phyloP scores from a whole-genome alignment of 2,797 vertebrate species.

The Bradypus variegatus region DNA sequence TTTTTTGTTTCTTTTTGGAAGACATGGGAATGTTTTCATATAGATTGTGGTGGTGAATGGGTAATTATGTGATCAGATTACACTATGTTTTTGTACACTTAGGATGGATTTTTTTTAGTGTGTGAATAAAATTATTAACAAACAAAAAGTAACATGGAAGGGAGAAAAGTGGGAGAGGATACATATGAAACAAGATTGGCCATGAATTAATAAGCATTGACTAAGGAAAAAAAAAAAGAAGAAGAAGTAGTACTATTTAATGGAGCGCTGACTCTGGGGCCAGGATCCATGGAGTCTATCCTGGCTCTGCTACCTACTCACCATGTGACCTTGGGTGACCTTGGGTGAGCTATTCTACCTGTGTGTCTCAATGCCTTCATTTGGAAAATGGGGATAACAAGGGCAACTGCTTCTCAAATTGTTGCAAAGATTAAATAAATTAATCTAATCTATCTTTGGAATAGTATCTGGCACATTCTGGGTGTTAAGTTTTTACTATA shows the following conservation, averaged over 20 bases:
- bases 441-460: neutral
- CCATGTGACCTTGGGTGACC: neutral
- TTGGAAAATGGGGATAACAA: conserved; percentile 18
- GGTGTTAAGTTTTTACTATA: neutral
- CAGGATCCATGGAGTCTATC: neutral
- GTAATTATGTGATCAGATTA: too few species aligned
- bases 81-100: too few species aligned
- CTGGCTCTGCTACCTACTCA: neutral
- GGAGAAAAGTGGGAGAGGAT: too few species aligned
- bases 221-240: too few species aligned
- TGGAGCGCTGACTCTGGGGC: neutral
- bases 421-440: neutral
- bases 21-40: too few species aligned
- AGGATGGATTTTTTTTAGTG: too few species aligned
- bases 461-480: neutral
- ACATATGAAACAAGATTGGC: too few species aligned
- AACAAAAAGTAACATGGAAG: too few species aligned
- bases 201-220: too few species aligned
- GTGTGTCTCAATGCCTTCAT: neutral
- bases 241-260: neutral
- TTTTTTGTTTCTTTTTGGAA: too few species aligned
- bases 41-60: too few species aligned
- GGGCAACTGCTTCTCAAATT: neutral
- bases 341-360: neutral
- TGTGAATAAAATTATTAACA: too few species aligned